These are phyloP conservation scores for Poecile montanus DNA, from an alignment of 2,797 vertebrate species.

Conservation along the genomic window DNA sequence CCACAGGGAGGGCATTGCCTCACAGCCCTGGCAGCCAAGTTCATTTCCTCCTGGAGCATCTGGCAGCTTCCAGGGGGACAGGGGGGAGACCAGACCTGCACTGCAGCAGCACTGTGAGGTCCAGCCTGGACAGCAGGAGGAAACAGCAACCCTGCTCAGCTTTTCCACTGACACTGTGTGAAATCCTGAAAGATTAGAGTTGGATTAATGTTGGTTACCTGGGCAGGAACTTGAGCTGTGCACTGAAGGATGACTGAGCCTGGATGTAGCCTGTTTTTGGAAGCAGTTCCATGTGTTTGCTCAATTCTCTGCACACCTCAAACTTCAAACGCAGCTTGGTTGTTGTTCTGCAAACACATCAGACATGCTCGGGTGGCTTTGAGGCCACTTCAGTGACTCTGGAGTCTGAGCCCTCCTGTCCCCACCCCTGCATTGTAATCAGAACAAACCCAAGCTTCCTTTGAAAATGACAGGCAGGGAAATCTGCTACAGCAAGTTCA, in stretches of 20 bases:
- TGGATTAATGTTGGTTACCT: constrained; percentile 73
- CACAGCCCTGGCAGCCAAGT: constrained; percentile 17
- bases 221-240: constrained; percentile 90
- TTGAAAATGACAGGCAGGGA: neutral
- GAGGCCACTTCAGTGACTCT: neutral
- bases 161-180: neutral
- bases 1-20: neutral
- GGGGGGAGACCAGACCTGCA: neutral
- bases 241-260: constrained; percentile 81
- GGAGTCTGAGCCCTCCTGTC: neutral
- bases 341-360: constrained; percentile 80
- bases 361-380: neutral
- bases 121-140: neutral
- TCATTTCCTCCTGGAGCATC: constrained; percentile 53
- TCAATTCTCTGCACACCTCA: constrained; percentile 86
- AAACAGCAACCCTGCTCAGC: neutral
- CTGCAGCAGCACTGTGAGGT: neutral
- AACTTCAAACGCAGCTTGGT: constrained; percentile 83
- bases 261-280: constrained; percentile 87
- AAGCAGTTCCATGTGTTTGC: constrained; percentile 88
- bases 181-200: neutral
- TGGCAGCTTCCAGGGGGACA: neutral
- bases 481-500: neutral
- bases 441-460: neutral
- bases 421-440: neutral